phyloP scores from a whole-genome alignment of 2,888 invertebrate species.

The Eupeodes latifasciatus region DNA sequence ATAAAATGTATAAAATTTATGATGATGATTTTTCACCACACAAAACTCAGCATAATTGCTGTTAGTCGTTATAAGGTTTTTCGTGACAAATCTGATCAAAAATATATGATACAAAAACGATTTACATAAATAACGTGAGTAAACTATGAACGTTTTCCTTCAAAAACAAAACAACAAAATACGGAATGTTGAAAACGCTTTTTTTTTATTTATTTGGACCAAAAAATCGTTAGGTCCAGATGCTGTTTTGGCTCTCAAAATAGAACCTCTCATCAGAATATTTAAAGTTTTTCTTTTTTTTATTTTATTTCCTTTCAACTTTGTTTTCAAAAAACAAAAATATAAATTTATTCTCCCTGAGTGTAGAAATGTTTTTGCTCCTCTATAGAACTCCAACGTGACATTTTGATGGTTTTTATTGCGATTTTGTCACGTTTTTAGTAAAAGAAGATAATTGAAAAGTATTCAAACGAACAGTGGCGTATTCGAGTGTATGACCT shows the following conservation, averaged over 20 bases:
- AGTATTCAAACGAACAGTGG: background rate
- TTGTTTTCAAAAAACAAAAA: background rate
- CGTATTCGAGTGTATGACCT: background rate
- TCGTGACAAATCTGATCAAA: no score
- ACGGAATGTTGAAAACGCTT: no score
- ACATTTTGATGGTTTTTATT: constrained; percentile 8
- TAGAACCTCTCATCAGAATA: background rate
- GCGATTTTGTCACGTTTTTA: constrained; percentile 24
- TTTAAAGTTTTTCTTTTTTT: background rate
- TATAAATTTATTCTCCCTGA: background rate
- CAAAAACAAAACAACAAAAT: no score
- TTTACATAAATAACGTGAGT: no score
- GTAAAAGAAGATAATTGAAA: constrained; percentile 18
- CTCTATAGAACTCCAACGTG: background rate
- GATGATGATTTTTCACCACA: no score
- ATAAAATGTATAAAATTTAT: no score
- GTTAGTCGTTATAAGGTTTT: no score
- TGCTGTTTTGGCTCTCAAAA: background rate
- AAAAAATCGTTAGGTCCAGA: background rate
- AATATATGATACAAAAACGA: no score
- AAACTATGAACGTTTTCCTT: no score
- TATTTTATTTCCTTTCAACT: background rate
- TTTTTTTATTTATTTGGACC: no score
- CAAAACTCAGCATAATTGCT: no score
- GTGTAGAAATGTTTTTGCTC: background rate